Evolutionary conservation across 2,888 invertebrate species (phyloP).

Genomic region (Druceiella hillmani): DNA sequence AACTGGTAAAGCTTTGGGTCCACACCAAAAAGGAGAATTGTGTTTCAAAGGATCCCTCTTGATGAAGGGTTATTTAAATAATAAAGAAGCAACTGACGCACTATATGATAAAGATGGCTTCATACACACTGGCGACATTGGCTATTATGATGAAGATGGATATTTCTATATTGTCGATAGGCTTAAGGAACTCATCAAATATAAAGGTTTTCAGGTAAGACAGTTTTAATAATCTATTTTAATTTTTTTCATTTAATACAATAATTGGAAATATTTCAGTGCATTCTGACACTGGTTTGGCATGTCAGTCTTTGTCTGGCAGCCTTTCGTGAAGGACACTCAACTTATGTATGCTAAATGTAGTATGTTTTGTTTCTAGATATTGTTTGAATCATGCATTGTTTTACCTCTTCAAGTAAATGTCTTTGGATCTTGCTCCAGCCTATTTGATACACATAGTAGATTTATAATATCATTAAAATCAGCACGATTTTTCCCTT

Average conservation of each 20-base stretch:
- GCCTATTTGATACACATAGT: too few relatives aligned
- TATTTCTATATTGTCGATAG: constrained; percentile 69
- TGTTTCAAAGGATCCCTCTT: constrained; percentile 64
- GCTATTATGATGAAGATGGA: constrained; percentile 62
- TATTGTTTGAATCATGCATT: too few relatives aligned
- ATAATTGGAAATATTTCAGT: too few relatives aligned
- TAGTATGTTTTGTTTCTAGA: too few relatives aligned
- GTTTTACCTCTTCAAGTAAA: too few relatives aligned
- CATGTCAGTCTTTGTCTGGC: background rate
- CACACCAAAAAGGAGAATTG: constrained; percentile 61
- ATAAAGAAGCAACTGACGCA: constrained; percentile 49
- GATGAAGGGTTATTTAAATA: constrained; percentile 69
- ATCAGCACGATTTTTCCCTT: too few relatives aligned
- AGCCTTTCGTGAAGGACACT: constrained; percentile 22
- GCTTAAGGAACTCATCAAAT: constrained; percentile 76
- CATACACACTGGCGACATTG: constrained; percentile 66
- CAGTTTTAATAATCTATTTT: constrained; percentile 30
- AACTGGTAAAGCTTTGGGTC: constrained; percentile 48
- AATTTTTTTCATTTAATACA: too few relatives aligned
- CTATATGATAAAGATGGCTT: constrained; percentile 62
- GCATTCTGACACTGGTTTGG: too few relatives aligned
- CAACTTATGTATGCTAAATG: too few relatives aligned
- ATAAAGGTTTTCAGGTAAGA: constrained; percentile 71
- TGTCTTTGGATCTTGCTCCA: too few relatives aligned
- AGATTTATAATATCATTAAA: too few relatives aligned